Percentiles rank a stretch among this genome's conserved stretches.
Evolutionary conservation across 1,140 invertebrate genomes (phyloP).

Genomic region (Reticulitermes speratus): DNA sequence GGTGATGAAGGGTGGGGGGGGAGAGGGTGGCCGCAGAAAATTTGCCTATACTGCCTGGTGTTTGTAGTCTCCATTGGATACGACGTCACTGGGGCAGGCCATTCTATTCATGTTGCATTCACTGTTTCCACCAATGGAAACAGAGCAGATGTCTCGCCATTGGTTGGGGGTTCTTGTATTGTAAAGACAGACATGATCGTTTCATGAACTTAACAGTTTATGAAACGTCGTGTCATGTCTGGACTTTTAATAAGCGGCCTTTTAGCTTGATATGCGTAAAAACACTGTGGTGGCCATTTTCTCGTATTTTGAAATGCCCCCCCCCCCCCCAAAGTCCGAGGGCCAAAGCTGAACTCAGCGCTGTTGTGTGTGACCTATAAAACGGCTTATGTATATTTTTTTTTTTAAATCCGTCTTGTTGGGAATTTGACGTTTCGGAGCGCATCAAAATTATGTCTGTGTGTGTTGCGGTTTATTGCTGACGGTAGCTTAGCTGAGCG

Average conservation of each 20-base stretch:
- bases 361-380: too few relatives aligned
- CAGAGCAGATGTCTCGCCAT: slow-evolving; percentile 22
- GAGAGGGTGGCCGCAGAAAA: neutral
- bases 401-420: too few relatives aligned
- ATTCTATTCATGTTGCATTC: slow-evolving; percentile 22
- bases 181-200: neutral
- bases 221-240: slow-evolving; percentile 10
- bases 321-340: too few relatives aligned
- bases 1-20: neutral
- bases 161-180: slow-evolving; percentile 19
- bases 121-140: slow-evolving; percentile 29
- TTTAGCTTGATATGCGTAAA: neutral
- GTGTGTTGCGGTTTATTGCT: too few relatives aligned
- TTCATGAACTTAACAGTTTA: neutral
- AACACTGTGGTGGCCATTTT: neutral
- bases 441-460: too few relatives aligned
- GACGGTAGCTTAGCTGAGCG: too few relatives aligned
- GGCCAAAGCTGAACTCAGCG: too few relatives aligned
- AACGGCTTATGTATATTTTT: too few relatives aligned
- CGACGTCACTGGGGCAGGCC: neutral
- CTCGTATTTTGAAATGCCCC: neutral
- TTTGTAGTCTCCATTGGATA: slow-evolving; percentile 12
- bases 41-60: neutral
- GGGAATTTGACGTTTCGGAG: too few relatives aligned
- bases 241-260: neutral